These are phyloP conservation scores for Caradrina kadenii DNA, from an alignment of 2,888 invertebrate genomes.

Conservation along the genomic window DNA sequence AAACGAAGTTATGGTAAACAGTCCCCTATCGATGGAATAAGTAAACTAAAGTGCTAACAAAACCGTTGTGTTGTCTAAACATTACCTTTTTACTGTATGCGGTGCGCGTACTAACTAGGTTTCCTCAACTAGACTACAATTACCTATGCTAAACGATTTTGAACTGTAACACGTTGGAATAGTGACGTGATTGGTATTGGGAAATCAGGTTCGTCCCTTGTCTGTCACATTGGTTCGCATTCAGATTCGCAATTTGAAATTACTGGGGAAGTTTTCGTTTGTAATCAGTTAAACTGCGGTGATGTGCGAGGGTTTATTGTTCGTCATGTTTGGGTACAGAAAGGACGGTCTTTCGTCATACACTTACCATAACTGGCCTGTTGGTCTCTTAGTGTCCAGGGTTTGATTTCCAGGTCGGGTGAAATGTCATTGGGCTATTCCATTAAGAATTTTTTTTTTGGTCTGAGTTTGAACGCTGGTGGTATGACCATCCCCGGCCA, in stretches of 20 bases:
- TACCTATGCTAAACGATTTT: slow-evolving; percentile 58
- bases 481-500: too few relatives aligned
- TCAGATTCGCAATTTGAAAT: slow-evolving; percentile 74
- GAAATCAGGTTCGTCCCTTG: slow-evolving; percentile 65
- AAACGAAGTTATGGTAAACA: slow-evolving; percentile 67
- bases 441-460: too few relatives aligned
- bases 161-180: slow-evolving; percentile 61
- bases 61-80: slow-evolving; percentile 71
- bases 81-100: slow-evolving; percentile 77
- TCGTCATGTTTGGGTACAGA: slow-evolving; percentile 14
- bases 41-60: slow-evolving; percentile 67
- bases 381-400: neutral
- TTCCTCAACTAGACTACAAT: slow-evolving; percentile 68
- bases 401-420: too few relatives aligned
- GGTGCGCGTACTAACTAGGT: slow-evolving; percentile 75
- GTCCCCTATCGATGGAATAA: slow-evolving; percentile 63
- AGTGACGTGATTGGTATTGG: slow-evolving; percentile 52
- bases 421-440: neutral
- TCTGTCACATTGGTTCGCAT: slow-evolving; percentile 69
- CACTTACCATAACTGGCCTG: neutral
- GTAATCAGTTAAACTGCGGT: slow-evolving; percentile 50
- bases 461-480: too few relatives aligned
- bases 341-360: neutral
- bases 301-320: slow-evolving; percentile 31
- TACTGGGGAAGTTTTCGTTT: slow-evolving; percentile 62